Base-by-base conservation (phyloP, 2,888 invertebrate species). In the Pristionchus exspectatus region DNA sequence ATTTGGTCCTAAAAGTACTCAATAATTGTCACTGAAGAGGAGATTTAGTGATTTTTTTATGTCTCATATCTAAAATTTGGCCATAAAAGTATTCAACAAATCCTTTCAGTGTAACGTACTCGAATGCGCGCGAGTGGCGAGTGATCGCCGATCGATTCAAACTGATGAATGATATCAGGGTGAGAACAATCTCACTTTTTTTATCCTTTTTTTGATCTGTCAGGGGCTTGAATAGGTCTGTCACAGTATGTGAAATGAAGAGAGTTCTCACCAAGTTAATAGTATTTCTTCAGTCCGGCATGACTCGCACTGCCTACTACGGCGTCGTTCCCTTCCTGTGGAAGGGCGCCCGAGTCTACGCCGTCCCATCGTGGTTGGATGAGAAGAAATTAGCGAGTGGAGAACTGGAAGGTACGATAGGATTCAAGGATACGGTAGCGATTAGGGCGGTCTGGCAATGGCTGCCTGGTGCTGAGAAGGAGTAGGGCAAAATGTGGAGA, bases 241-340 rank as follows among this genome's bases (percentile, higher is more conserved):
- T 50, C 12, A 50, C 10, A 50, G 12, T 14, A 7, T 74, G 14
- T 50, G 50, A 81, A 30, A 44, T 12, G 54, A 54, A 16, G 50
- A 24, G 2, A 14, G 66, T 66, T 72, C 14, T 72, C 9, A 7
- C 10, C 30, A 30, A 18, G 30, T 0, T 2, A 72, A 24, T n/a
- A 27, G 33, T 74, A 38, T 33, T 38, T 27, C 87, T 92, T 86
- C 83, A 99, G 98, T 98, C 98, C 95, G 99, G 99, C 2, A 98
- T 99, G 77, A 98, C 98, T 16, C 96, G 99, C 90, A 98, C 98
- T 18, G 98, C 98, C 1, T 99, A 99, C 95, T 96, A 97, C 92
- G 99, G 99, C 69, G 97, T 99, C 38, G 98, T 99, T 24, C 97
- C 97, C 30, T 98, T 99, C 95, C 97, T 97, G 95, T 97, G 97